A percentile compares a stretch with the other conserved stretches of the same genome.
Conservation (phyloP, 30 jellyfish, hydroid and myxozoan genomes). For the Hydractinia symbiolongicarpus region DNA sequence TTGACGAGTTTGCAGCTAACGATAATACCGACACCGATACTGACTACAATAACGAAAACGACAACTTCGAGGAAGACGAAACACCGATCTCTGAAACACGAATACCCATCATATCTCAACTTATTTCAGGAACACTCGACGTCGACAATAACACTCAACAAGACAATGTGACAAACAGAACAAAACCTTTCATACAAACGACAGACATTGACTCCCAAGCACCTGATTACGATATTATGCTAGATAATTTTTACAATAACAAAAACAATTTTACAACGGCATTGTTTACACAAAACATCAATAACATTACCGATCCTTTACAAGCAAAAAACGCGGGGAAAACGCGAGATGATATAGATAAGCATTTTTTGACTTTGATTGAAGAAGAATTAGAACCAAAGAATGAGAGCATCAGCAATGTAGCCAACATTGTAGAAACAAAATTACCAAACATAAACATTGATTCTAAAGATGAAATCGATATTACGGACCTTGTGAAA, state of each 20-base stretch:
- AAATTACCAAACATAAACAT: neutral
- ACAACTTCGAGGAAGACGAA: neutral
- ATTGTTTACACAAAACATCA: neutral
- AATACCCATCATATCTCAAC: neutral
- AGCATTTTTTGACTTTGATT: too few relatives aligned
- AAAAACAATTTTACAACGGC: neutral
- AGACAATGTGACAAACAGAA: too few relatives aligned
- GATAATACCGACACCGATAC: neutral
- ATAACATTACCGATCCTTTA: neutral
- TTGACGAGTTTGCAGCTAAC: neutral
- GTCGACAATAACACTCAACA: too few relatives aligned
- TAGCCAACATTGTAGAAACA: neutral
- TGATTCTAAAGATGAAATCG: neutral
- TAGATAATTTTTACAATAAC: neutral
- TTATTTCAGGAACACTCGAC: neutral
- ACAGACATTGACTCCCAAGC: neutral
- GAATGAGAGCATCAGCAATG: neutral
- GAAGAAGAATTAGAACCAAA: too few relatives aligned
- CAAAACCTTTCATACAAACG: too few relatives aligned
- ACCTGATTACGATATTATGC: slow-evolving; percentile 6
- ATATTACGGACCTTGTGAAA: slow-evolving; percentile 1
- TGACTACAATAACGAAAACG: neutral
- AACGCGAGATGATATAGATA: too few relatives aligned
- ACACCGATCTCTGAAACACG: neutral
- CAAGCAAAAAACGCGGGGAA: neutral